phyloP scores from a whole-genome alignment of 2,113 vertebrate genomes.

The Anas platyrhynchos region DNA sequence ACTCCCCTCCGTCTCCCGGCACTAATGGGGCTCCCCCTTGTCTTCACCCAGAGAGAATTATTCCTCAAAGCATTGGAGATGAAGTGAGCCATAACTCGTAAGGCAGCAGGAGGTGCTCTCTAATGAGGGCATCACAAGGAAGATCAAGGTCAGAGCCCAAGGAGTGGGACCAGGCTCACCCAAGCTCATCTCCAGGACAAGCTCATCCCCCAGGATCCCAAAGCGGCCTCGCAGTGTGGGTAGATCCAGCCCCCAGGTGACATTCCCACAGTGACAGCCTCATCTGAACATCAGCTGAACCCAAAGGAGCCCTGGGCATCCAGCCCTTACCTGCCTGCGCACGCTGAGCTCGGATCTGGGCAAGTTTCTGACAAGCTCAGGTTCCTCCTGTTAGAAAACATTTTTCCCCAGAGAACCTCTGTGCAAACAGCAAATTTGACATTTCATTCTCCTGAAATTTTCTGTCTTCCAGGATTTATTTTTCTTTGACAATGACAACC shows the following conservation, averaged over 20 bases:
- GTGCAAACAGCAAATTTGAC: background rate
- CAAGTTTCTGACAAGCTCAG: background rate
- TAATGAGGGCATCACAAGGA: background rate
- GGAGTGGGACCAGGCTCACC: background rate
- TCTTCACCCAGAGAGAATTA: background rate
- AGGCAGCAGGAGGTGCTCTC: background rate
- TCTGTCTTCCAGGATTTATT: background rate
- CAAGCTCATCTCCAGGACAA: too few species aligned
- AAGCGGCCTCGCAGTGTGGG: background rate
- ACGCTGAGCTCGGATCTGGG: background rate
- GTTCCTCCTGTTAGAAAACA: too few species aligned
- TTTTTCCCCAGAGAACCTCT: background rate
- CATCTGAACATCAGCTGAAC: background rate
- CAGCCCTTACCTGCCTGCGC: background rate
- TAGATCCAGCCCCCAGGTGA: background rate
- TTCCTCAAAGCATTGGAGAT: background rate
- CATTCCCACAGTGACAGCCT: background rate
- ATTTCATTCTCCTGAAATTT: background rate
- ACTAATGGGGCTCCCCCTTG: background rate
- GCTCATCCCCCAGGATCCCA: background rate
- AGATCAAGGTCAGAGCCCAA: background rate
- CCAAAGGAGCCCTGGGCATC: background rate
- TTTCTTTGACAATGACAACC: background rate
- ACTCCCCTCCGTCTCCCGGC: too few species aligned
- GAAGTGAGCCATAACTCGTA: background rate